Base-by-base conservation (phyloP, 2,113 vertebrate species). In the Colaptes auratus region DNA sequence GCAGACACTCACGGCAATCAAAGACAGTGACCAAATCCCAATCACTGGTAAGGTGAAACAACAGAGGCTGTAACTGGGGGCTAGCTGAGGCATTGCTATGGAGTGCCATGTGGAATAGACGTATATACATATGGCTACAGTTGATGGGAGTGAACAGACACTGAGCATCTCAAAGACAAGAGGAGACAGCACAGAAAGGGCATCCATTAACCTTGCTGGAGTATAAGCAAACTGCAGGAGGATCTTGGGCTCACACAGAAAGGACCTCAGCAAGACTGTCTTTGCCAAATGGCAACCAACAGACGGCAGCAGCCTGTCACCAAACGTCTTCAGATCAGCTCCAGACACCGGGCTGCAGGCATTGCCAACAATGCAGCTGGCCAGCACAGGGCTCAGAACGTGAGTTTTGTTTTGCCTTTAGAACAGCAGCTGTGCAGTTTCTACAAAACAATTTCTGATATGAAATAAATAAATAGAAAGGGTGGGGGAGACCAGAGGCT, bases 81-180 rank as follows among this genome's bases (percentile, higher is more conserved):
- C 61, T 86, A 75, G 60, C 0, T 3, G 55, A 84, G 94, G 86
- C 92, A 28, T 59, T 2, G 39, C 11, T 46, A 61, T 7, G 4
- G 42, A 61, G 70, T 36, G 90, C 86, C 24, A 1, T 35, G 19
- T 56, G 50, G 16, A 48, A 8, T 10, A 4, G 27, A 20, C 30
- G 13, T 89, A 35, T 74, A 48, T 74, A 67, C 58, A 78, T 94
- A 96, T 94, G 95, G 94, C 93, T 95, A 20, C 91, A 42, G 60
- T 91, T 65, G 31, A 0, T 33, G 82, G 88, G 80, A 64, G 65
- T 25, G 70, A 72, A 75, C 73, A 86, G 88, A 86, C 89, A 90
- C 69, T 11, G 2, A 71, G 56, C 31, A 80, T n/a, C 89, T 79
- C 91, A 56, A 0, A 1, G 66, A 48, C 64, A 63, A 28, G 53